phyloP scores from a whole-genome alignment of 2,888 invertebrate genomes.

The Sinelater perroti region DNA sequence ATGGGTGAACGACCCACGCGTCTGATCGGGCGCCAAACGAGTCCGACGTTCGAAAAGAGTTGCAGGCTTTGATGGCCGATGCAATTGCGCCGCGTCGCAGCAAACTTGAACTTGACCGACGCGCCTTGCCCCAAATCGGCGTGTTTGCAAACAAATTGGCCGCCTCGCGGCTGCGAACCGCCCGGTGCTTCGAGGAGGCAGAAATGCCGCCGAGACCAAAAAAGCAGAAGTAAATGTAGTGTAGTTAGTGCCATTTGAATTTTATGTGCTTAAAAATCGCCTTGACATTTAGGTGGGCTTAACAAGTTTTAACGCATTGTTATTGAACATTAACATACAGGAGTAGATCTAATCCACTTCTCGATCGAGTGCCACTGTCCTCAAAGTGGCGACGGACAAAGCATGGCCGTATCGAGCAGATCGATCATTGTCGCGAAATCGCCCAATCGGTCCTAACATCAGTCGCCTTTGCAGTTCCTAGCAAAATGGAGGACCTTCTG shows the following conservation, averaged over 20 bases:
- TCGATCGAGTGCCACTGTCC: constrained; percentile 14
- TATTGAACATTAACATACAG: constrained; percentile 20
- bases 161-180: no score
- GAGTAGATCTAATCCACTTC: constrained; percentile 16
- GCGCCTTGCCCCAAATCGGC: no score
- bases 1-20: no score
- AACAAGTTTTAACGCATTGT: constrained; percentile 21
- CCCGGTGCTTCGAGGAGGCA: no score
- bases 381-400: not conserved
- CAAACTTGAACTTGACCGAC: no score
- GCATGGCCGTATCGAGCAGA: not conserved
- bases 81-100: no score
- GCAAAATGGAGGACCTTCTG: constrained; percentile 19
- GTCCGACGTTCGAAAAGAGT: no score
- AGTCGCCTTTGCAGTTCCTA: constrained; percentile 1
- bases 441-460: constrained; percentile 3
- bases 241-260: constrained; percentile 24
- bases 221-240: constrained; percentile 17
- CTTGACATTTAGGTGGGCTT: constrained; percentile 30
- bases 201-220: not conserved
- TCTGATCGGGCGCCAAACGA: no score
- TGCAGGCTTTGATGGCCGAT: no score
- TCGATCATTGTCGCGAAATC: not conserved
- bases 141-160: no score
- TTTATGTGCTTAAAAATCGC: constrained; percentile 26